Evolutionary conservation across 2,113 vertebrate genomes (phyloP).

Genomic region (Morone chrysops): DNA sequence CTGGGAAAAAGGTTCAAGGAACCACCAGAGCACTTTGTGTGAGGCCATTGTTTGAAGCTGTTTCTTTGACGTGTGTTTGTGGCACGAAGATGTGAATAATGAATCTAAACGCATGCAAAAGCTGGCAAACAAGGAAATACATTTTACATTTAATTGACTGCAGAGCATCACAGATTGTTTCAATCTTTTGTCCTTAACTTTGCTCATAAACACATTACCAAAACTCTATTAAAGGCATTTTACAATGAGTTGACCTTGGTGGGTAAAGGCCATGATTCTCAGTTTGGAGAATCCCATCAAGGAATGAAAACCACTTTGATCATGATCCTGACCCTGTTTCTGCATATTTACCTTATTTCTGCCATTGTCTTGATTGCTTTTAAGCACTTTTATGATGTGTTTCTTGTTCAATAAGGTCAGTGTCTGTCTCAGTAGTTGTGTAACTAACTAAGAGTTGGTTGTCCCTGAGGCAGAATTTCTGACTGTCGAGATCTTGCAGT

Average conservation of each 20-base stretch:
- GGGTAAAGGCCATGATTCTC: neutral
- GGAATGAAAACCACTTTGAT: neutral
- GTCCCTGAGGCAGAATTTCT: neutral
- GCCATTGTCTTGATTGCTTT: neutral
- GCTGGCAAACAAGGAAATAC: conserved; percentile 7
- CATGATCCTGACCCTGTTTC: neutral
- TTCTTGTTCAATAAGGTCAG: neutral
- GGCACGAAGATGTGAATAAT: conserved; percentile 24
- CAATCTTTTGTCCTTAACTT: conserved; percentile 21
- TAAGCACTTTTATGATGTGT: neutral
- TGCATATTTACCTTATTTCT: neutral
- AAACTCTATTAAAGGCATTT: conserved; percentile 29
- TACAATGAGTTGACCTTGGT: neutral
- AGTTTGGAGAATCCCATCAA: neutral
- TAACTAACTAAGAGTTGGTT: neutral
- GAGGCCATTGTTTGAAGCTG: conserved; percentile 25
- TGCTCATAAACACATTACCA: conserved; percentile 4
- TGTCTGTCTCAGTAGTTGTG: neutral
- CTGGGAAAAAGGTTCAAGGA: conserved; percentile 14
- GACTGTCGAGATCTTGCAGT: neutral
- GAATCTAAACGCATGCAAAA: conserved; percentile 6
- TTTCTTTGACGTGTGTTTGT: conserved; percentile 32
- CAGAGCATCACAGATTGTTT: conserved; percentile 20
- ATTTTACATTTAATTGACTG: conserved; percentile 9
- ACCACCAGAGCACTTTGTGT: conserved; percentile 25